These are phyloP conservation scores for Aporophyla lueneburgensis DNA, from an alignment of 2,888 invertebrate species.

Conservation along the genomic window DNA sequence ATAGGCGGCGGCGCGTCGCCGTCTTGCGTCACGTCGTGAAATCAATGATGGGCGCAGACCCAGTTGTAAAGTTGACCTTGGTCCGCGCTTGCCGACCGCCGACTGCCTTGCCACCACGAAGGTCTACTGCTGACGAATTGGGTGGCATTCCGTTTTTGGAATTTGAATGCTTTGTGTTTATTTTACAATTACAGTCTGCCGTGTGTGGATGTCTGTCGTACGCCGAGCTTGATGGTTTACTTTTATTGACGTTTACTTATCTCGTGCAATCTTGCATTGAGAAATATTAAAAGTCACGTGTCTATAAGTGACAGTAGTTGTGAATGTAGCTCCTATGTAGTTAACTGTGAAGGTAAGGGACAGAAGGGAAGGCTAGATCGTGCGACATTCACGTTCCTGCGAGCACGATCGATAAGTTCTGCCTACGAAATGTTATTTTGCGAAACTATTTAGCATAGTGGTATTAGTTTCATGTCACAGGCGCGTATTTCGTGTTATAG, in stretches of 20 bases:
- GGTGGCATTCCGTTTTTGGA: constrained; percentile 66
- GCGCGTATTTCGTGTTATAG: constrained; percentile 51
- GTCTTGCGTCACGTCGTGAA: constrained; percentile 85
- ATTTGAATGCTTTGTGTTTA: constrained; percentile 58
- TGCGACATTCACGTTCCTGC: constrained; percentile 64
- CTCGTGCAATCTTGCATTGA: constrained; percentile 11
- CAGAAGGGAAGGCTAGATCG: constrained; percentile 54
- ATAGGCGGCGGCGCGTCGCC: constrained; percentile 71
- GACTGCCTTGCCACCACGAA: constrained; percentile 64
- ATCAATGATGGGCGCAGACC: constrained; percentile 85
- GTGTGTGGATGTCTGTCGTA: constrained; percentile 57
- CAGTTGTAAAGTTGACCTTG: constrained; percentile 89
- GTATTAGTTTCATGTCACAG: constrained; percentile 49
- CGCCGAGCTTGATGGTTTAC: constrained; percentile 18
- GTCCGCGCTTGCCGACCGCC: constrained; percentile 69
- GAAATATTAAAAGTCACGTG: constrained; percentile 19
- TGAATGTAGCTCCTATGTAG: constrained; percentile 28
- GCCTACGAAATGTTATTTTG: constrained; percentile 60
- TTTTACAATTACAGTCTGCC: constrained; percentile 43
- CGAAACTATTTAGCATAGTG: constrained; percentile 56
- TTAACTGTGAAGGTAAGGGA: constrained; percentile 51
- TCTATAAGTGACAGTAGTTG: constrained; percentile 2
- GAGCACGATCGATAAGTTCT: constrained; percentile 59
- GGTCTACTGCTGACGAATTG: constrained; percentile 64
- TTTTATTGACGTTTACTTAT: constrained; percentile 21